phyloP scores from a whole-genome alignment of 2,888 invertebrate species.

The Aphodius granarius region DNA sequence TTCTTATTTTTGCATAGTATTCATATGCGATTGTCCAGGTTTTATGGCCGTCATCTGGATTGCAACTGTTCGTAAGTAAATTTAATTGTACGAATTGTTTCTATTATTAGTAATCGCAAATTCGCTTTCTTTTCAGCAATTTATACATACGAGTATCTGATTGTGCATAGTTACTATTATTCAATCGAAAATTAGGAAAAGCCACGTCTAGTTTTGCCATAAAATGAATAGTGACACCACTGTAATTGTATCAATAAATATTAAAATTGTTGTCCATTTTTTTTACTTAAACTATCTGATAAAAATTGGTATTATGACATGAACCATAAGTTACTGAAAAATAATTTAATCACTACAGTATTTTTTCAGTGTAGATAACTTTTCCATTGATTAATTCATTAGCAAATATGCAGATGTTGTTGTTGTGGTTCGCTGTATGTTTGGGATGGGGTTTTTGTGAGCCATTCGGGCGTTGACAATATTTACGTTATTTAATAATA shows the following conservation, averaged over 20 bases:
- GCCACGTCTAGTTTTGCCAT: neutral
- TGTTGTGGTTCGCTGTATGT: no score
- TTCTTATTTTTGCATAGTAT: neutral
- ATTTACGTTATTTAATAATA: constrained; percentile 12
- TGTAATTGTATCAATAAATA: neutral
- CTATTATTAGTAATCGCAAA: no score
- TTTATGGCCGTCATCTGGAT: neutral
- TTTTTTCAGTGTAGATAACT: no score
- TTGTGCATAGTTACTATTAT: neutral
- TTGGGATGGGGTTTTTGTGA: no score
- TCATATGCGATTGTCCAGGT: neutral
- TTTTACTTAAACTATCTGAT: neutral
- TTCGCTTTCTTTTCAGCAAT: neutral
- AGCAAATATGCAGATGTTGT: no score
- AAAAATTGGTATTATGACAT: no score
- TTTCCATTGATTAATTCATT: no score
- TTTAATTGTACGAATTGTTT: no score
- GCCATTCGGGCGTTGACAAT: no score
- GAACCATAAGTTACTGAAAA: no score
- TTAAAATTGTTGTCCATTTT: neutral
- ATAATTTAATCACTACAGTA: no score
- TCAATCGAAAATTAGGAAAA: neutral
- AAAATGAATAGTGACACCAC: neutral
- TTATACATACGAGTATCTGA: neutral
- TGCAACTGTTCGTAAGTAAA: neutral